Conservation (phyloP, 1,140 invertebrate genomes). For the Lysiphlebus fabarum region DNA sequence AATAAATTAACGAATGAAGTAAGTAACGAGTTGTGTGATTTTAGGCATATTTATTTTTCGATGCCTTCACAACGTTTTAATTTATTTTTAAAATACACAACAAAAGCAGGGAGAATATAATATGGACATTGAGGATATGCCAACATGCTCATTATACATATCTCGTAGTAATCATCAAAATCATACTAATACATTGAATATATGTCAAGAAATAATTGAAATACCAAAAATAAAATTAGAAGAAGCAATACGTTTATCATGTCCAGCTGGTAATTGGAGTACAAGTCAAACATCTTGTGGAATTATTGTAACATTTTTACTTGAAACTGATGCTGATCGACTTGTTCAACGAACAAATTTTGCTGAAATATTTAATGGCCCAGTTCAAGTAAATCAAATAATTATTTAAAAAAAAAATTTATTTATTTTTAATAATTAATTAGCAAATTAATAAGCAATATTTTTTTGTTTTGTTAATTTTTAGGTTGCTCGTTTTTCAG, state of each 20-base stretch:
- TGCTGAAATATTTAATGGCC: constrained; percentile 43
- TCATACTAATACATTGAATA: neutral
- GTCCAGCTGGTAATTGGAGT: constrained; percentile 43
- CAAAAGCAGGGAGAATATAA: no score
- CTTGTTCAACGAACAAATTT: constrained; percentile 44
- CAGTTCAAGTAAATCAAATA: constrained; percentile 44
- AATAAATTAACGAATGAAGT: no score
- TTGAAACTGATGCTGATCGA: constrained; percentile 49
- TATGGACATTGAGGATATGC: constrained; percentile 1
- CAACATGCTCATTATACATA: constrained; percentile 3
- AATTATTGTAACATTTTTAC: constrained; percentile 45
- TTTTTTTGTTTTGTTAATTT: neutral
- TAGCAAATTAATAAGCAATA: neutral
- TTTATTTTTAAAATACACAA: no score
- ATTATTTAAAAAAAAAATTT: constrained; percentile 4
- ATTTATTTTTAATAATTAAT: constrained; percentile 13
- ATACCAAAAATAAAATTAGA: constrained; percentile 40
- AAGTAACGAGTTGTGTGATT: no score
- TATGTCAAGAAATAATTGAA: constrained; percentile 24
- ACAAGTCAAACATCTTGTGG: constrained; percentile 51
- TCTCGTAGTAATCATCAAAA: neutral
- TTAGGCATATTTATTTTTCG: no score
- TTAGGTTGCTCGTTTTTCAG: constrained; percentile 51
- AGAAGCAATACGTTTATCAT: constrained; percentile 39
- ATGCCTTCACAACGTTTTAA: no score